Conservation (phyloP, 2,888 invertebrate genomes). For the Dioctria rufipes region DNA sequence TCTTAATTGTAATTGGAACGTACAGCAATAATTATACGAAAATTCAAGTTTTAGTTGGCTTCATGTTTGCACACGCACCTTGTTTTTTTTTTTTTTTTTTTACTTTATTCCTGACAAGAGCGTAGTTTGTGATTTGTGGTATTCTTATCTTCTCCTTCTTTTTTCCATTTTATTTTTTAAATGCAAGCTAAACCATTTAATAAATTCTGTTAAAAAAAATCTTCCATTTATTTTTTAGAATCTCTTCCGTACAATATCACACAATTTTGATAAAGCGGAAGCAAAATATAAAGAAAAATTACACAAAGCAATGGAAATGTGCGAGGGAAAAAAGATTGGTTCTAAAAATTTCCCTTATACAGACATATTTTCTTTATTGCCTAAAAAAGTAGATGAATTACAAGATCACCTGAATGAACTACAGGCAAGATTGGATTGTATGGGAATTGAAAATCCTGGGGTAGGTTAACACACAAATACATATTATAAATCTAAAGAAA, state of each 20-base stretch:
- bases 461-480: slow-evolving; percentile 66
- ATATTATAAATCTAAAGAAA: neutral
- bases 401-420: slow-evolving; percentile 74
- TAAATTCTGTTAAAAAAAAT: too few species aligned
- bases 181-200: too few species aligned
- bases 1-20: too few species aligned
- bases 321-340: slow-evolving; percentile 74
- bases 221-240: slow-evolving; percentile 62
- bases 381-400: slow-evolving; percentile 73
- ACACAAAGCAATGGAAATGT: slow-evolving; percentile 73
- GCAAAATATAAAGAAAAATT: slow-evolving; percentile 73
- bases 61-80: too few species aligned
- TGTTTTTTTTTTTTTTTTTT: too few species aligned
- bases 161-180: too few species aligned
- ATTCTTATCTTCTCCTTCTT: too few species aligned
- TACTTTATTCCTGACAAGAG: too few species aligned
- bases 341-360: slow-evolving; percentile 75
- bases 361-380: slow-evolving; percentile 73
- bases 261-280: slow-evolving; percentile 63
- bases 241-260: slow-evolving; percentile 62
- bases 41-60: too few species aligned
- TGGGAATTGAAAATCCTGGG: slow-evolving; percentile 74
- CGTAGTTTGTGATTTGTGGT: too few species aligned
- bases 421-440: slow-evolving; percentile 78
- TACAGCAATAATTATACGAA: too few species aligned